Evolutionary conservation across 2,888 invertebrate genomes (phyloP), one percentile per base, ranked within the genome.

Genomic region (Dorcus hopei): DNA sequence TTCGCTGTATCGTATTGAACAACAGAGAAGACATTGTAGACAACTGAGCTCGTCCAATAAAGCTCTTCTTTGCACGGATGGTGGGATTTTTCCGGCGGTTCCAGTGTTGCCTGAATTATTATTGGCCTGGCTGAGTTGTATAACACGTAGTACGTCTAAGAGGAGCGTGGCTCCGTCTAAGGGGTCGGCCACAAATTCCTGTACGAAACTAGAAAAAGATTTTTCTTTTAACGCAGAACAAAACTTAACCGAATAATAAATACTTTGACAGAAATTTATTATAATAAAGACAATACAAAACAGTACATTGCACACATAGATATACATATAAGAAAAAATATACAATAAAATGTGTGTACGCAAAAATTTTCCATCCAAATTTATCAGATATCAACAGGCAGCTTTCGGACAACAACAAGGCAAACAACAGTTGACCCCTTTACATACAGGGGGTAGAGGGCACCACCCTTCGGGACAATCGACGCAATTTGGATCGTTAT

Each of bases 141-240:
- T 90, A 52, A 91, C 89, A 56, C 93, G 86, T 60, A 96, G 82
- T 1, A 95, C 87, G 76, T 94, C 94, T 69, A 96, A 79, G 8
- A 96, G 82, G 48, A 94, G 80, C 4, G 89, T 87, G 2, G 95
- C 88, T 7, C 96, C 96, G 79, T 95, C 94, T 71, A 93, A 85
- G 14, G 94, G 93, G 57, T 93, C 89, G 53, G 90, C 87, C 0
- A 93, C 87, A 77, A 96, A 95, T 78, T 96, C 96, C 79, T 94
- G 93, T 7, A 96, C 89, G 77, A 96, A 97, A 78, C 95, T 96
- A 81, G 1, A 80, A 80, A 54, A 70, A 54, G 63, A 62, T 53
- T 26, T 26, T 26, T 26, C 26, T 26, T 26, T 26, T 26, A 14
- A 14, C 14, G 14, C 1, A 14, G 14, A 14, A 14, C 1, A 14